Percentiles rank a stretch among this genome's conserved stretches.
Conservation (phyloP, 2,888 invertebrate genomes). For the Diabrotica balteata region DNA sequence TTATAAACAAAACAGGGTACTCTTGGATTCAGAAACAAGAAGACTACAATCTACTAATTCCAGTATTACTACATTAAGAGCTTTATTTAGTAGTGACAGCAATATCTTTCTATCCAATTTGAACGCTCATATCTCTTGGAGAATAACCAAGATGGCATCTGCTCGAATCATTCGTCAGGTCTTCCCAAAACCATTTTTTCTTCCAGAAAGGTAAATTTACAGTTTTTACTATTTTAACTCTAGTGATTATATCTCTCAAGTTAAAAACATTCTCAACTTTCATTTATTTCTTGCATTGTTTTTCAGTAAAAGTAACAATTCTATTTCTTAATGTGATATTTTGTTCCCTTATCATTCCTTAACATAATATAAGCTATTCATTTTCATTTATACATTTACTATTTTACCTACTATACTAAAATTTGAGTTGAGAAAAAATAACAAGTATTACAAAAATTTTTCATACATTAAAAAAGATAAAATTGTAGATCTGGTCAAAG, state of each 20-base stretch:
- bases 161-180: constrained; percentile 74
- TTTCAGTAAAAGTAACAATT: too few relatives aligned
- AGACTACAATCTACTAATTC: constrained; percentile 61
- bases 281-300: too few relatives aligned
- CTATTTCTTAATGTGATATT: too few relatives aligned
- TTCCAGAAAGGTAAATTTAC: constrained; percentile 56
- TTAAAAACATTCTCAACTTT: too few relatives aligned
- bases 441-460: not conserved
- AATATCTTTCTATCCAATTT: constrained; percentile 40
- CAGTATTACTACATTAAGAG: constrained; percentile 42
- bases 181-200: constrained; percentile 74
- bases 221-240: too few relatives aligned
- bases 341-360: too few relatives aligned
- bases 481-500: constrained; percentile 72
- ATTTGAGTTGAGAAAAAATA: too few relatives aligned
- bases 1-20: constrained; percentile 66
- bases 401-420: too few relatives aligned
- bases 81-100: constrained; percentile 44
- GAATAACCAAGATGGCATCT: constrained; percentile 78
- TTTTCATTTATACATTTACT: too few relatives aligned
- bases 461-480: constrained; percentile 57
- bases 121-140: constrained; percentile 64
- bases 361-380: too few relatives aligned
- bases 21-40: constrained; percentile 70
- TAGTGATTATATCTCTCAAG: too few relatives aligned